A percentile compares a stretch with the other conserved stretches of the same genome.
phyloP scores from a whole-genome alignment of 2,888 invertebrate species.

The Eupithecia tripunctaria region DNA sequence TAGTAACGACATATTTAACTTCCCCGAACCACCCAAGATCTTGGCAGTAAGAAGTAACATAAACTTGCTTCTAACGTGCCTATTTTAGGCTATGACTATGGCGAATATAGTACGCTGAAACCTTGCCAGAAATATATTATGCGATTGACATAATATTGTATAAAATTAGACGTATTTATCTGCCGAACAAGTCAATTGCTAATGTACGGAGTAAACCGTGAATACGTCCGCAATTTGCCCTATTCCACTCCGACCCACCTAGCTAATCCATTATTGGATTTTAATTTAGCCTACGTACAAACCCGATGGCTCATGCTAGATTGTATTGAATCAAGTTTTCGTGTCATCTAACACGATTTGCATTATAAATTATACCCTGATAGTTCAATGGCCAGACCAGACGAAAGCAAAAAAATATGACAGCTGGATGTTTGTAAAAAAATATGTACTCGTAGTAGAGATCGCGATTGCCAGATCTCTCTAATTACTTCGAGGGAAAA shows the following conservation, averaged over 20 bases:
- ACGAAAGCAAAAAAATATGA: not conserved
- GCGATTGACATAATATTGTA: slow-evolving; percentile 10
- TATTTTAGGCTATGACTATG: slow-evolving; percentile 34
- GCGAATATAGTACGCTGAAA: slow-evolving; percentile 29
- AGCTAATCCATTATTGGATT: too few species aligned
- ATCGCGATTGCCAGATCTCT: not conserved
- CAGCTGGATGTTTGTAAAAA: not conserved
- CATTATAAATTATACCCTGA: not conserved
- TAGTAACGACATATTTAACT: slow-evolving; percentile 18
- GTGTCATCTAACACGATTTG: not conserved
- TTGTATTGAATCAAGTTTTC: not conserved
- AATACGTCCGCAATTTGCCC: not conserved
- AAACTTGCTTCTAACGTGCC: slow-evolving; percentile 17
- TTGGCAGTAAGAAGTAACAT: slow-evolving; percentile 28
- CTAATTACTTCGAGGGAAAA: not conserved
- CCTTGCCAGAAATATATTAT: slow-evolving; percentile 29
- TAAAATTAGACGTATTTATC: not conserved
- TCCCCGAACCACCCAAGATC: slow-evolving; percentile 11
- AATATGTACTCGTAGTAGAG: not conserved
- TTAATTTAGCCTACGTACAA: not conserved
- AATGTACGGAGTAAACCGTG: not conserved
- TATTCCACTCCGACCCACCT: too few species aligned
- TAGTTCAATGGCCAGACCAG: not conserved
- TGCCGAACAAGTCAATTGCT: not conserved
- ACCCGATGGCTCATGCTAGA: not conserved